Base-by-base conservation (phyloP, 2,888 invertebrate genomes). In the Brachylomia viminalis region DNA sequence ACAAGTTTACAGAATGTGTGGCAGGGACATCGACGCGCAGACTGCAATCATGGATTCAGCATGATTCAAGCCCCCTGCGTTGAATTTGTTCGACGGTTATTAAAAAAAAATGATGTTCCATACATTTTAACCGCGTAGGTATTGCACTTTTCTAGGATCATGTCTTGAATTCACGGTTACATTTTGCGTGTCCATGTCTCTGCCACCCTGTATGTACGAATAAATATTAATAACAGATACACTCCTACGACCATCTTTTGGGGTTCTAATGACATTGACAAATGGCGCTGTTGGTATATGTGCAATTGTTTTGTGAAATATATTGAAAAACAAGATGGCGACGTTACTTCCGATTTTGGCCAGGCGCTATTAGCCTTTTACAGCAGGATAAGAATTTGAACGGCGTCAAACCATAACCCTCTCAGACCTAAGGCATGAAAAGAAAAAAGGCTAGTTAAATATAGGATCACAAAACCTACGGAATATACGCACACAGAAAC, bases 401-500 rank as follows among this genome's bases (percentile, higher is more conserved):
- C n/a, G 3, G 5, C 2, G 6, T 52, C 7, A 75, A 62, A 42
- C 17, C 42, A 59, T 72, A 75, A 42, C 7, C 20, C 56, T 11
- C n/a, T 49, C 15, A 13, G 8, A 27, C 13, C 17, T 13, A 30
- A 61, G 17, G 27, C 17, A 38, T 42, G 23, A 23, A 52, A 76
- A 23, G 45, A 33, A 59, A 59, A 45, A 23, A 49, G 33, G 52
- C 5, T 8, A 47, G n/a, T 30, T 59, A 58, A 76, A 58, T 47
- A 77, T 52, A 59, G 10, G 33, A 27, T 61, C 15, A 15, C 66
- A 23, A 65, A 58, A 17, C n/a, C 33, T 58, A 30, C 13, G 23
- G 27, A 65, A 47, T n/a, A 49, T 49, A 74, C 38, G 15, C 30
- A 45, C 72, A 47, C 23, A 52, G 8, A 77, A 38, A 38, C 56